Percentiles rank a stretch among this genome's conserved stretches.
phyloP scores from a whole-genome alignment of 2,113 vertebrate species.

The Leuciscus idus region DNA sequence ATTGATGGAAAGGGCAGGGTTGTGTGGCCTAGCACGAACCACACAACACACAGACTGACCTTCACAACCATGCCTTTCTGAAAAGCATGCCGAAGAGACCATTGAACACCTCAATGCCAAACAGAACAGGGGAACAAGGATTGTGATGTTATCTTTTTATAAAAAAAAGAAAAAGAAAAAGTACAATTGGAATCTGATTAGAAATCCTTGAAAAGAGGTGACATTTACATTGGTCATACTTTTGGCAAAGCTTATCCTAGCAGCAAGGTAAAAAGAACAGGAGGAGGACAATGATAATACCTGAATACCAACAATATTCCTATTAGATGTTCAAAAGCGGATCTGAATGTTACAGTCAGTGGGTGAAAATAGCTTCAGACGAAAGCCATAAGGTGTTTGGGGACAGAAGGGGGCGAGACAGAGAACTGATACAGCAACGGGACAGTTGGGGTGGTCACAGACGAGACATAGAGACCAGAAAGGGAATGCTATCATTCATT shows the following conservation, averaged over 20 bases:
- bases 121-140: slow-evolving; percentile 31
- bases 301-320: slow-evolving; percentile 12
- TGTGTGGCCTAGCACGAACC: slow-evolving; percentile 28
- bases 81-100: slow-evolving; percentile 43
- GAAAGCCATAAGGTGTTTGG: slow-evolving; percentile 27
- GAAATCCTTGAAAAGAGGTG: slow-evolving; percentile 41
- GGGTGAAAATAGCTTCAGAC: slow-evolving; percentile 36
- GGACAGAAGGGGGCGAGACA: neutral
- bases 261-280: slow-evolving; percentile 3
- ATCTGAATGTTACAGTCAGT: slow-evolving; percentile 9
- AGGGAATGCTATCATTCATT: slow-evolving; percentile 71
- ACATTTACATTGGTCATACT: slow-evolving; percentile 46
- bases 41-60: slow-evolving; percentile 39
- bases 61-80: slow-evolving; percentile 35
- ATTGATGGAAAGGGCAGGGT: slow-evolving; percentile 49
- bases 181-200: slow-evolving; percentile 48
- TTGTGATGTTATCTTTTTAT: slow-evolving; percentile 2
- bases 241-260: neutral
- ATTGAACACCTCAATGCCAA: slow-evolving; percentile 23
- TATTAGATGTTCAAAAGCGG: slow-evolving; percentile 40
- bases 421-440: slow-evolving; percentile 23
- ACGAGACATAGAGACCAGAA: slow-evolving; percentile 61
- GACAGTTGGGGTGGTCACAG: slow-evolving; percentile 14
- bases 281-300: slow-evolving; percentile 27
- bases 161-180: neutral